Evolutionary conservation across 2,888 invertebrate genomes (phyloP).

Genomic region (Seira musarum): DNA sequence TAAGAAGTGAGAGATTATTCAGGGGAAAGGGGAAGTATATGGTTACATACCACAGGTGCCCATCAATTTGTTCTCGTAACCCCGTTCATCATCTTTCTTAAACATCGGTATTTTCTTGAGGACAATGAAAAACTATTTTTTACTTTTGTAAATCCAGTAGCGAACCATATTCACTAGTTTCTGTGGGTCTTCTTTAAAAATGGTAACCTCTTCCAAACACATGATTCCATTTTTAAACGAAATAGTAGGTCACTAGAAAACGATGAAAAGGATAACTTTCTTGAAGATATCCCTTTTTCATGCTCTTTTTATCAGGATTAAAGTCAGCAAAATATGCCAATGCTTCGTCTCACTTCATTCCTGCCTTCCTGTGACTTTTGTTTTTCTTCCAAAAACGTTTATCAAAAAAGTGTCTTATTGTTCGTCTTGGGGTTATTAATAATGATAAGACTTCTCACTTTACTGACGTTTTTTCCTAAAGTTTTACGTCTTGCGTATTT

Average conservation of each 20-base stretch:
- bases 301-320: slow-evolving; percentile 49
- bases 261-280: neutral
- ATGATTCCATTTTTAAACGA: too few species aligned
- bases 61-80: slow-evolving; percentile 53
- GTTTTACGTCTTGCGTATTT: too few species aligned
- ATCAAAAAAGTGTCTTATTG: too few species aligned
- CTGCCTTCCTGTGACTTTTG: too few species aligned
- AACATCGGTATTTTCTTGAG: neutral
- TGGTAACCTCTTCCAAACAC: too few species aligned
- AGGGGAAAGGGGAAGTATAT: slow-evolving; percentile 26
- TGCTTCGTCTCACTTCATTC: too few species aligned
- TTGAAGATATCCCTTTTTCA: neutral
- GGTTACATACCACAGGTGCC: slow-evolving; percentile 57
- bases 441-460: too few species aligned
- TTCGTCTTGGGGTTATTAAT: too few species aligned
- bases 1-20: slow-evolving; percentile 39
- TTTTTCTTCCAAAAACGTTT: too few species aligned
- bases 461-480: too few species aligned
- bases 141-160: slow-evolving; percentile 1
- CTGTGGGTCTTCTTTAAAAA: slow-evolving; percentile 6
- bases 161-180: slow-evolving; percentile 5
- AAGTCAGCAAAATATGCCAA: slow-evolving; percentile 40
- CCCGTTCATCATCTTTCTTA: slow-evolving; percentile 14
- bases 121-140: neutral
- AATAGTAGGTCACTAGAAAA: slow-evolving; percentile 19